Evolutionary conservation across 2,113 vertebrate species (phyloP), one percentile per base, ranked within the genome.

Genomic region (Sapayoa aenigma): DNA sequence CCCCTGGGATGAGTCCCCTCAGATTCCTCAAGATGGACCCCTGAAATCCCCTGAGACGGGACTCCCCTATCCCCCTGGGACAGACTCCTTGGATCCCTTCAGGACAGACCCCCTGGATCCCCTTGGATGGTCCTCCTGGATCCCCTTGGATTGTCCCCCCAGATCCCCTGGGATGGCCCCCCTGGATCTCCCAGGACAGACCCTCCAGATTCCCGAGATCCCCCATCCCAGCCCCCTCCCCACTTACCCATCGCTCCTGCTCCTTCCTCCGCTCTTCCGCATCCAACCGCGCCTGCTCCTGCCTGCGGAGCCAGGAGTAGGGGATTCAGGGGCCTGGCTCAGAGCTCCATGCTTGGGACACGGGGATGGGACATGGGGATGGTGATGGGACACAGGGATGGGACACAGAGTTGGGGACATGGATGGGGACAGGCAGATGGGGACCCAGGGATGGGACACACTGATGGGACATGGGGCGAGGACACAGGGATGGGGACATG

Each of bases 231-330:
- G 12, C 15, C 20, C 20, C 25, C 11, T 35, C 13, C 33, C 41
- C 5, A 0, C 94, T 93, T 87, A 84, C 94, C 94, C 94, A 95
- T 91, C 91, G 42, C 9, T 74, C 91, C 73, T 81, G 82, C 88
- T 91, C 94, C 69, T 85, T 93, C 91, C 79, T 84, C 23, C 91
- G 52, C 87, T 93, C 94, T 65, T 95, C 94, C 1, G 91, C 94
- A 18, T 95, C 94, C 75, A 91, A 42, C n/a, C 84, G 88, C 1
- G 94, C 94, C 84, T 93, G 94, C 80, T 93, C 94, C 90, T 90
- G 81, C 87, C 85, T 90, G 86, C 3, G 18, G 59, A 31, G 25
- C 25, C 37, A 37, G 28, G 42, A 49, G 21, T 5, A 18, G 30
- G 41, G 23, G 9, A 11, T 86, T 37, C 68, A 31, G 37, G 33